Evolutionary conservation across 2,888 invertebrate species (phyloP), one percentile per base, ranked within the genome.

Genomic region (Electrophaes corylata): DNA sequence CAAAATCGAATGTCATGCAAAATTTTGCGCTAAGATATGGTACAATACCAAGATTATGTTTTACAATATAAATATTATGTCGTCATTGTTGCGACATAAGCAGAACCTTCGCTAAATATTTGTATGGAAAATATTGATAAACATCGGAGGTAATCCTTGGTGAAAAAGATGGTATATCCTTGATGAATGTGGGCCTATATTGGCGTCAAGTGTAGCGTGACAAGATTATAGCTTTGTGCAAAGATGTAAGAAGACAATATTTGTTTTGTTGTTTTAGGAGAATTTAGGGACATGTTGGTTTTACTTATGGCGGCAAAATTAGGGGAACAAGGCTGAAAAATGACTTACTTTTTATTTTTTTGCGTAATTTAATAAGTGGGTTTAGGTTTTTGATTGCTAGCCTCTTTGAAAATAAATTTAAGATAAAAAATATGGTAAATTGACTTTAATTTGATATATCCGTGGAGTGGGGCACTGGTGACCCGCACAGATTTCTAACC

Each of bases 191-290:
- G 52, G 51, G 57, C 56, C 56, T 70, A 68, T 80, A 87, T 89
- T 89, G 84, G 84, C 81, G 86, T 89, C 89, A 91, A 91, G 91
- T 91, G 91, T 88, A 86, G 67, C 91, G 88, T 91, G 88, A 84
- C 78, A 60, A 79, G 90, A 88, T 91, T 89, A 91, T 70, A 69
- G 79, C 72, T 76, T 90, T 90, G 89, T 88, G 85, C 86, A 89
- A 89, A 86, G 73, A 73, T 75, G 70, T 72, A 66, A 40, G 33
- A 54, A 57, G 51, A 62, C 54, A 47, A 60, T 59, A 44, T 57
- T 60, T 63, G 58, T 64, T 64, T 59, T 58, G 58, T 55, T 54
- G 19, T 14, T 35, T 29, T 23, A 31, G 54, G 12, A 55, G 41
- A 46, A 55, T 54, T 46, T 29, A 53, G 39, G 23, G 26, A 23